Evolutionary conservation across 2,113 vertebrate genomes (phyloP), one percentile per base, ranked within the genome.

Genomic region (Centropristis striata): DNA sequence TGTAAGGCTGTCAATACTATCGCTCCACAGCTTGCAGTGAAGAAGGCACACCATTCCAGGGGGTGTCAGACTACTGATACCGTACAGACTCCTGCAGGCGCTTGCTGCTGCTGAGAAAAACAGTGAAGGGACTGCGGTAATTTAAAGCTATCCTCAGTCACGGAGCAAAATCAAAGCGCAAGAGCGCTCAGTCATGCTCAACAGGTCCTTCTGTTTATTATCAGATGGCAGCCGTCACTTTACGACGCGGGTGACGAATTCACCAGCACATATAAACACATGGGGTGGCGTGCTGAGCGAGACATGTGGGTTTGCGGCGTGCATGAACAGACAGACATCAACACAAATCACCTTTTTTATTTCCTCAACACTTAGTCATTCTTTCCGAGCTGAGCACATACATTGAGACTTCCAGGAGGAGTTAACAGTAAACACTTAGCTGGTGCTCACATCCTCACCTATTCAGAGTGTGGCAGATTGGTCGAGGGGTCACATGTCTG

Each of bases 161-260:
- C 78, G 80, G 85, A 92, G 58, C 86, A 41, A 88, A 90, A 90
- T 81, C 81, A 80, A 28, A 83, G 76, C 86, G 76, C 60, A 55
- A 14, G 71, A 75, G 70, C 27, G 46, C 81, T 89, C 86, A 84
- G 86, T 90, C 92, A 92, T 81, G 91, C 88, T 92, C 87, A 86
- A 89, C 80, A 86, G 80, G 85, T 90, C 80, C 80, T 63, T 80
- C 71, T 89, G 90, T 88, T 92, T 87, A 88, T 92, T 89, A 91
- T 92, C 90, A 86, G 76, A 88, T 74, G 80, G 86, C 76, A 83
- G 88, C 75, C 75, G 66, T 86, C 81, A 73, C 58, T 79, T 78
- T 41, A 49, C 12, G 5, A 78, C 36, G 49, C 14, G 54, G 89
- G 51, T 47, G 81, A 87, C 47, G 74, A 71, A 82, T 46, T 75